Conservation (phyloP, 1,140 invertebrate genomes). For the Leptopilina boulardi region DNA sequence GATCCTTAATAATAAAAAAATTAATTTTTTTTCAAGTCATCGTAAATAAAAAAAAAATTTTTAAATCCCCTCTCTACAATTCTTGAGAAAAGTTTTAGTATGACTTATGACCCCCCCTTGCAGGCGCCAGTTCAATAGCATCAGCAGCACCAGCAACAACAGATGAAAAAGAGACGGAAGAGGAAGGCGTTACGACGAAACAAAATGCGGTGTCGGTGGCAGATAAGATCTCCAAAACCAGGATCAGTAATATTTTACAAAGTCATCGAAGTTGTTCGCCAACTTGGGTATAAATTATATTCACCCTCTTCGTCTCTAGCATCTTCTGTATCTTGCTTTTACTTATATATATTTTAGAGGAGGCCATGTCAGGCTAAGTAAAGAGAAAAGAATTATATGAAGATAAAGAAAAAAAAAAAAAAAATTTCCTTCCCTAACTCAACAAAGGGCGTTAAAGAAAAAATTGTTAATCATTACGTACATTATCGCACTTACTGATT, state of each 20-base stretch:
- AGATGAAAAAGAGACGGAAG: conserved; percentile 48
- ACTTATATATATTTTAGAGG: not conserved
- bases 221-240: conserved; percentile 66
- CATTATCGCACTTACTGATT: too few relatives aligned
- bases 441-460: conserved; percentile 3
- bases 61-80: conserved; percentile 19
- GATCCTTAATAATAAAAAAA: not conserved
- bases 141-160: conserved; percentile 38
- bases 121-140: conserved; percentile 30
- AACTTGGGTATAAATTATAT: conserved; percentile 71
- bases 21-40: not conserved
- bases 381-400: not conserved
- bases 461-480: too few relatives aligned
- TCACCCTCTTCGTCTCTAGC: conserved; percentile 11
- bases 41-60: conserved; percentile 29
- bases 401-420: not conserved
- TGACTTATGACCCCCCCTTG: conserved; percentile 24
- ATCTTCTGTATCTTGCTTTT: conserved; percentile 22
- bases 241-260: conserved; percentile 72
- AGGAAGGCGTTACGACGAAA: conserved; percentile 63
- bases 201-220: conserved; percentile 55
- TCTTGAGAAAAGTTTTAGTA: conserved; percentile 12
- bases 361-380: conserved; percentile 4
- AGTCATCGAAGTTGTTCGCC: conserved; percentile 72
- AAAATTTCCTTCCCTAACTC: not conserved